Base-by-base conservation (phyloP, 2,113 vertebrate species). In the Psephotus haematonotus region DNA sequence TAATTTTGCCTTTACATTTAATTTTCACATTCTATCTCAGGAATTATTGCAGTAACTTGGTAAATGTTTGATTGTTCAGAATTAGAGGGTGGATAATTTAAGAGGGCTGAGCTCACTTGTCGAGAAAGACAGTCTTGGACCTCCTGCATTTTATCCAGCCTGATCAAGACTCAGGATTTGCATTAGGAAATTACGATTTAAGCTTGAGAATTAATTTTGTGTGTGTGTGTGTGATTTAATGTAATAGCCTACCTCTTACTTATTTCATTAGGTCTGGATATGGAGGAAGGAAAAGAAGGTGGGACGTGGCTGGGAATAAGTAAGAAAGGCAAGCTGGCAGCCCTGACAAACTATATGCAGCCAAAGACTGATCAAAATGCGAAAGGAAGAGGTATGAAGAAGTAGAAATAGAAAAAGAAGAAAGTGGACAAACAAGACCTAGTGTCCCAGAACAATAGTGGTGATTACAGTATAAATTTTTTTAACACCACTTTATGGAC, bases 241-340 rank as follows among this genome's bases (percentile, higher is more conserved):
- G 8, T 43, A n/a, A 35, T 74, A 50, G 22, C 19, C 10, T 86
- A 57, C 55, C 19, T 93, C 25, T 74, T 89, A 24, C 5, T 91
- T 83, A 28, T 39, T 93, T 35, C 22, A 8, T 7, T 97, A 99
- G 99, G 99, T 80, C 97, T 99, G 87, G 99, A 99, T 97, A 98
- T 99, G 98, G 99, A 99, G 82, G 98, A 98, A 92, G 99, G 99
- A 31, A 99, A 98, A 94, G 99, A 99, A 98, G 99, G 99, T 41
- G 99, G 99, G 10, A 99, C 99, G 0, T 99, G 99, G 99, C 98
- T 99, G 88, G 99, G 99, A 57, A 98, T 99, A 97, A 99, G 86
- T 97, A 99, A 98, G 35, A 97, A 98, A 63, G 99, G 99, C 55
- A 99, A 99, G 95, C 97, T 99, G 95, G 98, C 99, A 6, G 98